These are phyloP conservation scores for Cololabis saira DNA, from an alignment of 2,113 vertebrate genomes.

Conservation along the genomic window DNA sequence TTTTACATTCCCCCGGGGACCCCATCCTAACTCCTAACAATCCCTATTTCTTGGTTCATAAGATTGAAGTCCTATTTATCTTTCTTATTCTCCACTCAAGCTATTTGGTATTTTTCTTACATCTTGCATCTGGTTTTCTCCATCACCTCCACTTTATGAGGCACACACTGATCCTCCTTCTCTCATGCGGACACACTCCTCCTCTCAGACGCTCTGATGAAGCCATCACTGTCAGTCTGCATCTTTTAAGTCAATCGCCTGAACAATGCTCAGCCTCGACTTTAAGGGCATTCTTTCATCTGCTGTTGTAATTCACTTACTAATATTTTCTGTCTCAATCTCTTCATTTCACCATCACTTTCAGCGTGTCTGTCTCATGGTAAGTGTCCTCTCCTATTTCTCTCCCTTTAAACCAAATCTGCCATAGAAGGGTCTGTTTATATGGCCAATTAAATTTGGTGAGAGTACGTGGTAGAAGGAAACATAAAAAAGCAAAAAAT, in stretches of 20 bases:
- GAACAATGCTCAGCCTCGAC: slow-evolving; percentile 55
- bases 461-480: slow-evolving; percentile 56
- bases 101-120: slow-evolving; percentile 40
- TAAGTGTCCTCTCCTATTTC: slow-evolving; percentile 40
- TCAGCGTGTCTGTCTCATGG: slow-evolving; percentile 15
- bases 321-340: slow-evolving; percentile 40
- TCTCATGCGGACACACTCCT: slow-evolving; percentile 13
- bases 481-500: slow-evolving; percentile 60
- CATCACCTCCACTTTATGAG: slow-evolving; percentile 38
- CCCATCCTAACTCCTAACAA: too few relatives aligned
- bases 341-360: slow-evolving; percentile 26
- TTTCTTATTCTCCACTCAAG: slow-evolving; percentile 21
- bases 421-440: slow-evolving; percentile 68
- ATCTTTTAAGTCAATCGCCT: slow-evolving; percentile 48
- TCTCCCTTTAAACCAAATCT: slow-evolving; percentile 57
- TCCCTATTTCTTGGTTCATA: too few relatives aligned
- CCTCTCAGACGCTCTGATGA: slow-evolving; percentile 46
- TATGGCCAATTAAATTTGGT: slow-evolving; percentile 74
- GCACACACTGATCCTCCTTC: slow-evolving; percentile 15
- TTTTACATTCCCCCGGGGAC: too few relatives aligned
- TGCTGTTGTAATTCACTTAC: slow-evolving; percentile 56
- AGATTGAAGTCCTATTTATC: not conserved
- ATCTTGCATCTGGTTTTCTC: slow-evolving; percentile 52
- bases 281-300: slow-evolving; percentile 62
- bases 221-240: slow-evolving; percentile 56